Evolutionary conservation across 2,888 invertebrate genomes (phyloP), one percentile per base, ranked within the genome.

Genomic region (Clunio marinus): DNA sequence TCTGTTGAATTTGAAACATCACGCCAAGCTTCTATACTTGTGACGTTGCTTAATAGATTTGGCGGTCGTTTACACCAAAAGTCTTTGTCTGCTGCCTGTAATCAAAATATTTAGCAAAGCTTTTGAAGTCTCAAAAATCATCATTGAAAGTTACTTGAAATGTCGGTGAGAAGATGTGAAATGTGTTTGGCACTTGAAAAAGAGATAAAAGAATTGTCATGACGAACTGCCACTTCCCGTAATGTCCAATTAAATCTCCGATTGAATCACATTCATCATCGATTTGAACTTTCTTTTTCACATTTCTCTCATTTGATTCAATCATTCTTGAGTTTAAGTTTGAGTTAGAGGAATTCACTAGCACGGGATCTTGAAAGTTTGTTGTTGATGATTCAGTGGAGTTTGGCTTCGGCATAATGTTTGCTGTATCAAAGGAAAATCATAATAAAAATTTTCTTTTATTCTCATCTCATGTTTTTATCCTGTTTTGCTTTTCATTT

Each of bases 181-280:
- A 89, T 46, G 89, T 90, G 78, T 89, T 89, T 1, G 89, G 89
- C 73, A 90, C 83, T 74, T 89, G 89, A 80, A 89, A 86, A 57
- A 90, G 80, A 1, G 89, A 87, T 70, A 90, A 78, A 55, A 89
- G 79, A 74, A 89, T 86, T 2, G 89, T 89, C 80, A 88, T 84
- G 70, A 86, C 76, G 70, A 88, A 80, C 77, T 90, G 90, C 89
- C 89, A 90, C 71, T 84, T 83, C 59, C 90, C 90, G 75, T 86
- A 89, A 74, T 88, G 84, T 1, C 90, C 90, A 72, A 89, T 87
- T 57, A 86, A 80, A 25, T 81, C 78, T 7, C 88, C 84, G 67
- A 89, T 85, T 25, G 86, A 82, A 75, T 89, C 88, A 46, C 82
- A 82, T 69, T 84, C 82, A 60, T 82, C 82, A 13, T 80, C 79